A percentile compares a stretch with the other conserved stretches of the same genome.
Conservation (phyloP, 2,888 invertebrate genomes). For the Chalcis sispes region DNA sequence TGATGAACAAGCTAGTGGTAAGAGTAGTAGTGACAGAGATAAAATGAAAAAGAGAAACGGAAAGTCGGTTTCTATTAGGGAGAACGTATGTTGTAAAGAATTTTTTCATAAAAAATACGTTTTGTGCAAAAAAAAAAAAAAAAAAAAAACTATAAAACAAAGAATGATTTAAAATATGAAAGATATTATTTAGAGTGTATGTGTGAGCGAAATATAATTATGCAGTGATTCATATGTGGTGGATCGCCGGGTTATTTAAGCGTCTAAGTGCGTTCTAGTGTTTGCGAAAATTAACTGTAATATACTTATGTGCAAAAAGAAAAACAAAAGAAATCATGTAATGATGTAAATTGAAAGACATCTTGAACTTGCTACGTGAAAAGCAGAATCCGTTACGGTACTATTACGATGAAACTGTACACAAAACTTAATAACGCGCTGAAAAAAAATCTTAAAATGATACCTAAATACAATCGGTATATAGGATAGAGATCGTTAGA, state of each 20-base stretch:
- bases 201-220: constrained; percentile 48
- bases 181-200: constrained; percentile 61
- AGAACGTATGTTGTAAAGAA: constrained; percentile 50
- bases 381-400: constrained; percentile 65
- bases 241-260: constrained; percentile 49
- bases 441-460: constrained; percentile 63
- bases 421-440: constrained; percentile 56
- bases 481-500: constrained; percentile 71
- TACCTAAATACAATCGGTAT: constrained; percentile 70
- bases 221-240: constrained; percentile 40
- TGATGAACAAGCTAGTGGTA: constrained; percentile 53
- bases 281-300: constrained; percentile 63
- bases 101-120: constrained; percentile 52
- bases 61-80: constrained; percentile 44
- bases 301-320: constrained; percentile 62
- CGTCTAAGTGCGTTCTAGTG: constrained; percentile 54
- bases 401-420: constrained; percentile 59
- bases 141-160: constrained; percentile 38
- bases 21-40: constrained; percentile 51
- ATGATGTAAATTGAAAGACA: constrained; percentile 64
- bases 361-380: constrained; percentile 60
- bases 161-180: constrained; percentile 59
- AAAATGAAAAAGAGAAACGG: constrained; percentile 33
- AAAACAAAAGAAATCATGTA: constrained; percentile 63
- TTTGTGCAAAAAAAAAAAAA: constrained; percentile 34